These are phyloP conservation scores for Plagodis dolabraria DNA, from an alignment of 2,888 invertebrate species.

Conservation along the genomic window DNA sequence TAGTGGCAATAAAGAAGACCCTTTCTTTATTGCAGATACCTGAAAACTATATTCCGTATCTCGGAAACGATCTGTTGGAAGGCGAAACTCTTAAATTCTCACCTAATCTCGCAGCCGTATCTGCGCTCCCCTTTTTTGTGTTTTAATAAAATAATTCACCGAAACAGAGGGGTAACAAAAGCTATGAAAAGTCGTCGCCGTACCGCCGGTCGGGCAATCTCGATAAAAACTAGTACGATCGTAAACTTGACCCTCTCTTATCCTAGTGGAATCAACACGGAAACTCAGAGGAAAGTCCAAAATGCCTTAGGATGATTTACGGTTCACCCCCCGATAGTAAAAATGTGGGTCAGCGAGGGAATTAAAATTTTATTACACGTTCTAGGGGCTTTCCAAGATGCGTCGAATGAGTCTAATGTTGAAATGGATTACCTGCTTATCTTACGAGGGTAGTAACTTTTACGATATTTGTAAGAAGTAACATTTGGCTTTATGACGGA, in stretches of 20 bases:
- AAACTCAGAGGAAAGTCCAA: slow-evolving; percentile 53
- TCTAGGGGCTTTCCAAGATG: slow-evolving; percentile 49
- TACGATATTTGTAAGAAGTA: slow-evolving; percentile 46
- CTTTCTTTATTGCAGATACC: slow-evolving; percentile 44
- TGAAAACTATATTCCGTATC: slow-evolving; percentile 50
- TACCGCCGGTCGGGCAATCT: slow-evolving; percentile 59
- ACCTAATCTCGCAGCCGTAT: slow-evolving; percentile 62
- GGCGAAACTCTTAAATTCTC: slow-evolving; percentile 66
- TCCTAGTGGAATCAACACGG: slow-evolving; percentile 70
- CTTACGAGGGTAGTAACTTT: slow-evolving; percentile 49
- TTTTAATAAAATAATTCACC: slow-evolving; percentile 74
- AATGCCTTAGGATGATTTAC: slow-evolving; percentile 67
- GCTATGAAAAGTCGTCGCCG: slow-evolving; percentile 62
- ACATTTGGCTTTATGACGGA: slow-evolving; percentile 45
- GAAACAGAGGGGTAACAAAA: slow-evolving; percentile 63
- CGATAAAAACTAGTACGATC: slow-evolving; percentile 76
- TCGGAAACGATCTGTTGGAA: slow-evolving; percentile 50
- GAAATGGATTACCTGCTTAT: slow-evolving; percentile 55
- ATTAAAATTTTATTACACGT: slow-evolving; percentile 68
- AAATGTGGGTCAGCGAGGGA: slow-evolving; percentile 68
- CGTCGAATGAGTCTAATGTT: slow-evolving; percentile 47
- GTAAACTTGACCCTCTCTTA: slow-evolving; percentile 78
- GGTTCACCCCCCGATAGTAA: slow-evolving; percentile 59
- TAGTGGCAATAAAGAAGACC: slow-evolving; percentile 42
- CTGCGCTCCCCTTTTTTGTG: slow-evolving; percentile 61